Percentiles rank a stretch among this genome's conserved stretches.
These are phyloP conservation scores for Eulemur rubriventer DNA, from an alignment of 2,797 vertebrate genomes.

Conservation along the genomic window DNA sequence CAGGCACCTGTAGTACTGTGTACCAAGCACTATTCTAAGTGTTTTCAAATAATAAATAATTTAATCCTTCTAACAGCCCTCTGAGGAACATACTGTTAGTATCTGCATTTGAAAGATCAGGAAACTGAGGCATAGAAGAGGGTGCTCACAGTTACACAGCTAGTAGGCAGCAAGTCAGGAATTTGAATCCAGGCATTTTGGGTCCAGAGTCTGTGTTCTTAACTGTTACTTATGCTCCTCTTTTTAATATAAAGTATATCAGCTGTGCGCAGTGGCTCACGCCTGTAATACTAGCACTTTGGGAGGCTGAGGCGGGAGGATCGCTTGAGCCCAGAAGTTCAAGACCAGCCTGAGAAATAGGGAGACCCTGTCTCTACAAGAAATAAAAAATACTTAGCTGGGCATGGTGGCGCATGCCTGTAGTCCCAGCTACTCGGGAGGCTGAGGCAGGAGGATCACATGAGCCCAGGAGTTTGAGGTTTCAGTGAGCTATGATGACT, in stretches of 20 bases:
- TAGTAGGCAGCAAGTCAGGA: background rate
- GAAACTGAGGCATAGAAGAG: background rate
- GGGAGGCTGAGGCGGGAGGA: background rate
- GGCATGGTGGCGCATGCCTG: no score
- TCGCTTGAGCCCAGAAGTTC: background rate
- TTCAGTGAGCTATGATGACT: background rate
- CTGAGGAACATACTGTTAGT: background rate
- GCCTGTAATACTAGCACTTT: background rate
- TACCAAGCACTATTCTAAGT: background rate
- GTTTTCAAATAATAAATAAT: background rate
- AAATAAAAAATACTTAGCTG: background rate
- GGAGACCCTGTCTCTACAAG: background rate
- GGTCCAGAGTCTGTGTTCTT: background rate
- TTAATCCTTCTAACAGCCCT: background rate
- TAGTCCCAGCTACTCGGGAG: background rate
- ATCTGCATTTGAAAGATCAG: background rate
- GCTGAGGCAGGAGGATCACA: background rate
- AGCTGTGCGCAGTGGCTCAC: accelerated
- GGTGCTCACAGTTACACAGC: background rate
- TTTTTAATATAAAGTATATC: background rate
- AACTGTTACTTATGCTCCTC: background rate
- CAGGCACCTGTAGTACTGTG: background rate
- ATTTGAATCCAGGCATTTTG: background rate
- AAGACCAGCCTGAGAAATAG: background rate
- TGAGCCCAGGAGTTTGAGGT: background rate